Base-by-base conservation (phyloP, 1,140 invertebrate genomes). In the Lepidurus arcticus region DNA sequence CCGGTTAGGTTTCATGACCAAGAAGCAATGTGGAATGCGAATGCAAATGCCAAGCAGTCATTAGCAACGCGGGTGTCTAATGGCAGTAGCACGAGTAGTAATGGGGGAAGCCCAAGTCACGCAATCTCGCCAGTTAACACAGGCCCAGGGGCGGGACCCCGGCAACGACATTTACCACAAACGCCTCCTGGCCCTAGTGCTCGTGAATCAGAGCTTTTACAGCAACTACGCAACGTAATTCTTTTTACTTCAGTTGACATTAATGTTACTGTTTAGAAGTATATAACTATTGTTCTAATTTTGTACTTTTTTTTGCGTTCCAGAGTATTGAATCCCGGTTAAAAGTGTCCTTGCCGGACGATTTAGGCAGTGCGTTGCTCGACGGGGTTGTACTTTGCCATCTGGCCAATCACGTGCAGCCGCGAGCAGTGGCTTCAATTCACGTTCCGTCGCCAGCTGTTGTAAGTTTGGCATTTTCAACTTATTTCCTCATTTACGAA, bases 371-470 rank as follows among this genome's bases (percentile, higher is more conserved):
- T 73, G 93, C 93, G 65, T 85, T 98, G 75, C 90, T 90, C 44
- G 95, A 97, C 85, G 96, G 95, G 44, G 95, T 98, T 42, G 93
- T 97, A 76, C 86, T 98, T 10, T 97, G 96, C 84, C 95, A 98
- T 86, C 87, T 98, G 79, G 95, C 94, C 44, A 97, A 97, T 85
- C 92, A 95, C 84, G 92, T 98, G 79, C 89, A 91, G 81, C 94
- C 95, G 13, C 88, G 94, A 81, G 91, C 95, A 74, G 94, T 98
- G 47, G 92, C 92, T 75, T 96, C 93, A 83, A 96, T 98, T 79
- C 95, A 97, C 87, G 95, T 98, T 82, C 95, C 95, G 81, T 97
- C 94, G 79, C 92, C 94, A 77, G 93, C 94, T 83, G 94, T 96
- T 89, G 95, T 97, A 86, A 90, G 21, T 74, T 73, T n/a, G 21